Base-by-base conservation (phyloP, 2,888 invertebrate genomes). In the Pseudococcus jackbeardsleyi region DNA sequence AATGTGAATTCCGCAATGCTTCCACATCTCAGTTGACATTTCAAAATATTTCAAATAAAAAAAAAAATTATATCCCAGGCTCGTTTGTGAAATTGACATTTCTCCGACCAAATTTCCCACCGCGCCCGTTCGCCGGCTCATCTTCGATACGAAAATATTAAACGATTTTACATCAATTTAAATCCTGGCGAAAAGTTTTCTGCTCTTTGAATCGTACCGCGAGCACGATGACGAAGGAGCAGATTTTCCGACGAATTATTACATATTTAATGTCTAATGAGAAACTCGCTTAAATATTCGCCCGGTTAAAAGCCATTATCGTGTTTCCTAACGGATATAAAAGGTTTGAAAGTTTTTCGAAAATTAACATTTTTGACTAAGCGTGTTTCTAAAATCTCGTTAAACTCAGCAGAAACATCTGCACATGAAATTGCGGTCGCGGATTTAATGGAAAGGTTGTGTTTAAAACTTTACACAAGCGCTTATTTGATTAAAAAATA, bases 291-390 rank as follows among this genome's bases (percentile, higher is more conserved):
- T 72, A 42, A 79, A 79, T 79, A 79, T 79, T 79, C 42, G 79
- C 42, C 42, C 79, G 42, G 79, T 79, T 79, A 79, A 79, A 79
- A 79, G 42, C 79, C 79, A 79, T 79, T 79, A 79, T 79, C 79
- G 79, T 79, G 79, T 79, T 79, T 79, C 42, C 79, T 79, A 22
- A 12, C 79, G 79, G 79, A 79, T 79, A 79, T 79, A 79, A 79
- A 79, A 79, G 79, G 79, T 79, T 79, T 42, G 39, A 79, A 79
- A 79, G 42, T 79, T 79, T 79, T 79, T 42, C 79, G 42, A 79
- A 79, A 79, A 79, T 79, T 79, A 79, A 79, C 79, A 79, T 79
- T 79, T 79, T 79, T 79, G 79, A 79, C 79, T 79, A 79, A 79
- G 42, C 39, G 79, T 46, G 33, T 79, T 79, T 79, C 79, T 39